Conservation (phyloP, 2,113 vertebrate species). For the Platysternon megacephalum region DNA sequence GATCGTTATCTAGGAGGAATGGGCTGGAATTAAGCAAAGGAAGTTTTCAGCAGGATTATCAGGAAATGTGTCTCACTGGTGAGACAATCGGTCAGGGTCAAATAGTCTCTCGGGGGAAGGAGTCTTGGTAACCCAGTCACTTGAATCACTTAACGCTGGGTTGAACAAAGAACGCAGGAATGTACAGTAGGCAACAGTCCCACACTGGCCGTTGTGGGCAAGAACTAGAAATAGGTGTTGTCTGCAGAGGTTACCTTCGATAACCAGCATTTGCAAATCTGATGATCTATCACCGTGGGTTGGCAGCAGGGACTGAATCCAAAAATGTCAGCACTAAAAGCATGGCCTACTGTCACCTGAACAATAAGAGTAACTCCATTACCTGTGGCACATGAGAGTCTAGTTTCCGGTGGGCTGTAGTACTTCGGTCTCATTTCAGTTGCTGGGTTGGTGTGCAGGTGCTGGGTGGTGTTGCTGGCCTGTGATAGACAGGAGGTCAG, state of each 20-base stretch:
- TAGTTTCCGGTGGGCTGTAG: neutral
- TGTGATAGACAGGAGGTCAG: neutral
- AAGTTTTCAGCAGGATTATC: conserved; percentile 14
- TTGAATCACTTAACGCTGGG: conserved; percentile 5
- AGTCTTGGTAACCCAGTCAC: neutral
- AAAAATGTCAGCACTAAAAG: neutral
- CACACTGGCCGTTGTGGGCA: accelerated
- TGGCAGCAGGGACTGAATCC: neutral
- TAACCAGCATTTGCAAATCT: neutral
- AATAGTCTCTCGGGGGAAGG: conserved; percentile 16
- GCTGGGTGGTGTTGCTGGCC: neutral
- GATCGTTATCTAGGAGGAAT: neutral
- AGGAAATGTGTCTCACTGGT: conserved; percentile 50
- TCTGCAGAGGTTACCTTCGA: accelerated
- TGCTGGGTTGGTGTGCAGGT: neutral
- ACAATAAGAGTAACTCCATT: neutral
- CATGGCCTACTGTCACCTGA: neutral
- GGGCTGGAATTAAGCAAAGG: neutral
- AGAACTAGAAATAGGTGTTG: neutral
- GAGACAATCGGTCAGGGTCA: conserved; percentile 26
- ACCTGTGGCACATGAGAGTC: too few species aligned
- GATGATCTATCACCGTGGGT: accelerated
- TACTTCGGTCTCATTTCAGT: neutral
- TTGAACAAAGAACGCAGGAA: conserved; percentile 1
- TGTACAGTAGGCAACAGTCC: neutral